Conservation (phyloP, 2,113 vertebrate genomes). For the Hucho hucho region DNA sequence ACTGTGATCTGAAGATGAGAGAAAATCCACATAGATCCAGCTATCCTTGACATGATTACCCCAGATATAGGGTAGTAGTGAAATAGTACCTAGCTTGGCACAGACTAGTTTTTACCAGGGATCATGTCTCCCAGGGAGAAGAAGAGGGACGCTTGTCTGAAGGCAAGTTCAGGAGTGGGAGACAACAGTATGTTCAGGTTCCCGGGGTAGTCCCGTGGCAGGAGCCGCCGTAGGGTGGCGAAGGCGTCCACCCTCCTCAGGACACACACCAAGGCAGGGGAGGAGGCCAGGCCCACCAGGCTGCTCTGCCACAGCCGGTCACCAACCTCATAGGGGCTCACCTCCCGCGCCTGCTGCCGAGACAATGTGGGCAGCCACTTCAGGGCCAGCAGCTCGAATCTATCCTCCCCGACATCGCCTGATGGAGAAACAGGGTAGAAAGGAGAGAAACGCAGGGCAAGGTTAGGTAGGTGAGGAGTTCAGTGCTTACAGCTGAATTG, state of each 20-base stretch:
- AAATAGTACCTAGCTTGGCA: background rate
- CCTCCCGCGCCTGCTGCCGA: slow-evolving; percentile 66
- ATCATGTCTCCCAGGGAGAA: slow-evolving; percentile 68
- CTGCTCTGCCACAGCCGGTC: slow-evolving; percentile 59
- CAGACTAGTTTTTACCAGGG: slow-evolving; percentile 46
- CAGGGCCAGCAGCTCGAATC: slow-evolving; percentile 68
- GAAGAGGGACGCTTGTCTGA: slow-evolving; percentile 70
- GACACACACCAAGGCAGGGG: slow-evolving; percentile 59
- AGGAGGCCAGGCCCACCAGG: slow-evolving; percentile 53
- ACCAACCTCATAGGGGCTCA: slow-evolving; percentile 74
- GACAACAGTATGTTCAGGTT: slow-evolving; percentile 63
- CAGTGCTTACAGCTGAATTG: background rate
- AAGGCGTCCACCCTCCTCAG: slow-evolving; percentile 59
- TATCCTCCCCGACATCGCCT: slow-evolving; percentile 23
- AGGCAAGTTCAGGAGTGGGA: slow-evolving; percentile 68
- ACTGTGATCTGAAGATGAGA: slow-evolving; percentile 53
- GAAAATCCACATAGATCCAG: background rate
- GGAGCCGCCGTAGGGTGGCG: slow-evolving; percentile 31
- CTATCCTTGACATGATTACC: background rate
- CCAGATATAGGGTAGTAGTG: background rate
- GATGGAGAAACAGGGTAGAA: slow-evolving; percentile 13
- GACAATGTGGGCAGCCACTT: slow-evolving; percentile 72
- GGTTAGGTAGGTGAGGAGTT: background rate
- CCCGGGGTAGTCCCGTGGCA: slow-evolving; percentile 22
- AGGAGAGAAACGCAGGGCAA: background rate